Evolutionary conservation across 2,113 vertebrate genomes (phyloP).

Genomic region (Scophthalmus maximus): DNA sequence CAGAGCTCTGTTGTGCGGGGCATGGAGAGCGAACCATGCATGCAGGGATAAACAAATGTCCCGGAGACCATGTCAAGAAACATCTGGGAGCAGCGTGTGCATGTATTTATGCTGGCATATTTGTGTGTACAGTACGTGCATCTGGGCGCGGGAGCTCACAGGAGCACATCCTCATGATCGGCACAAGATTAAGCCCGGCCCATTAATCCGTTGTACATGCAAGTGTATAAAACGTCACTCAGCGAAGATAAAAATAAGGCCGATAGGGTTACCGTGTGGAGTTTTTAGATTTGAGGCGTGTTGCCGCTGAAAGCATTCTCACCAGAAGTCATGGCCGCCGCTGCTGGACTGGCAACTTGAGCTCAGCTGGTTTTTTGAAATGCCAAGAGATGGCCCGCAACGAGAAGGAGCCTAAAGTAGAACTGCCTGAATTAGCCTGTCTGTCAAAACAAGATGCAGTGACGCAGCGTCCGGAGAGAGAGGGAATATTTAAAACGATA

Average conservation of each 20-base stretch:
- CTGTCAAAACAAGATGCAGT: constrained; percentile 44
- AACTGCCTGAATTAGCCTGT: constrained; percentile 53
- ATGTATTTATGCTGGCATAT: constrained; percentile 39
- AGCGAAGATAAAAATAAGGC: constrained; percentile 72
- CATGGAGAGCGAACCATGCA: constrained; percentile 55
- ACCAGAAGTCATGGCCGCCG: constrained; percentile 26
- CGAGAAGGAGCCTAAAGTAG: constrained; percentile 53
- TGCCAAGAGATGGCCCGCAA: constrained; percentile 50
- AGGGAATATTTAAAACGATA: neutral
- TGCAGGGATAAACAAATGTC: constrained; percentile 66
- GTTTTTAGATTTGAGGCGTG: constrained; percentile 65
- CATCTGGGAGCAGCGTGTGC: constrained; percentile 68
- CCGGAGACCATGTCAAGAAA: constrained; percentile 62
- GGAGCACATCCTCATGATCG: constrained; percentile 46
- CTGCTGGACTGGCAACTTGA: constrained; percentile 59
- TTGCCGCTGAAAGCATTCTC: constrained; percentile 59
- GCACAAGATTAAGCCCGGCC: constrained; percentile 48
- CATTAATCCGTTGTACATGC: constrained; percentile 45
- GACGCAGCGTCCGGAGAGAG: neutral
- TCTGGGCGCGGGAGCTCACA: constrained; percentile 16
- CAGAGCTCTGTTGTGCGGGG: constrained; percentile 49
- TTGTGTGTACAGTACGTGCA: constrained; percentile 5
- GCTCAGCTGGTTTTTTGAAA: constrained; percentile 57
- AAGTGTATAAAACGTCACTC: constrained; percentile 57
- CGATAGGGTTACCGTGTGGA: constrained; percentile 68